These are phyloP conservation scores for Chloroceryle amazona DNA, from an alignment of 2,797 vertebrate species.

Conservation along the genomic window DNA sequence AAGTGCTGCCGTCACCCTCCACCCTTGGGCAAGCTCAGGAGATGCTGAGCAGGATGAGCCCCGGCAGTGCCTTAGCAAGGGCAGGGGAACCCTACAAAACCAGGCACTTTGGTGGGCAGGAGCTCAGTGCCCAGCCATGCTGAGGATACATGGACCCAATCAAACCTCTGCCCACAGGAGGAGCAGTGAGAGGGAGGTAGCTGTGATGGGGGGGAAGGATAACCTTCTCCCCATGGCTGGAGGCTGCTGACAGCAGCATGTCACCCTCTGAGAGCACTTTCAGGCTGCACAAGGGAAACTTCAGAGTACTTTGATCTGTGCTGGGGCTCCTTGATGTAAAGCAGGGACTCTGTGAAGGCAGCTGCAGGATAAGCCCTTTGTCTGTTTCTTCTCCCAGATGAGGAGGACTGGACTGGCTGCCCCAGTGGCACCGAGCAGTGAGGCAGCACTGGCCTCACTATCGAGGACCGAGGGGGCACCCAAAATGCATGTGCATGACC, in stretches of 20 bases:
- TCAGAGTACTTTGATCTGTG: neutral
- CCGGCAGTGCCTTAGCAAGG: neutral
- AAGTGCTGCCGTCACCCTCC: fast-evolving
- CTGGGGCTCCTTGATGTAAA: neutral
- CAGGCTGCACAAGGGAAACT: neutral
- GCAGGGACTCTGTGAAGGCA: neutral
- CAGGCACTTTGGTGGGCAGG: fast-evolving
- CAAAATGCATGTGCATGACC: fast-evolving
- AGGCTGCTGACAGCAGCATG: neutral
- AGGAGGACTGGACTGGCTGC: neutral
- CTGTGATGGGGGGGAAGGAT: neutral
- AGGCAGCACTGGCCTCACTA: fast-evolving
- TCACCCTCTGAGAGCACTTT: neutral
- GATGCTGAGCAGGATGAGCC: fast-evolving
- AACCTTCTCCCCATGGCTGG: fast-evolving
- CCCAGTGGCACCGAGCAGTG: neutral
- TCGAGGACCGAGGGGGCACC: fast-evolving
- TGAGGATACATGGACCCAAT: fast-evolving
- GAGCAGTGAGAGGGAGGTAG: neutral
- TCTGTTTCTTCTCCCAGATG: fast-evolving
- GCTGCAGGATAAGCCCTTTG: neutral
- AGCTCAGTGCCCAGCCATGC: fast-evolving
- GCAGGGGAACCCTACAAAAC: neutral
- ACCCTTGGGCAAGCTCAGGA: fast-evolving
- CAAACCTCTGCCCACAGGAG: fast-evolving